Conservation (phyloP, 2,888 invertebrate species). For the Slavum lentiscoides region DNA sequence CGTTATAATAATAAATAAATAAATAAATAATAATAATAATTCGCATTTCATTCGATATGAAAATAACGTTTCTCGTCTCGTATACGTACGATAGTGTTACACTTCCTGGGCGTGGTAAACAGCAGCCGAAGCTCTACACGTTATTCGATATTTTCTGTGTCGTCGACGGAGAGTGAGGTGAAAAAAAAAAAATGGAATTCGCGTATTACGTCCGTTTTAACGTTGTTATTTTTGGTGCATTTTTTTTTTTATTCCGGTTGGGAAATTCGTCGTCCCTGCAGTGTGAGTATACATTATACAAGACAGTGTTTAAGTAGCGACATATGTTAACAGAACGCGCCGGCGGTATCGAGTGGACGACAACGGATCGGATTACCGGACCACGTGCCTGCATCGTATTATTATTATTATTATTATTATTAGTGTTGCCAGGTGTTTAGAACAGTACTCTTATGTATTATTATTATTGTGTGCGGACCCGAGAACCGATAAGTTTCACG, state of each 20-base stretch:
- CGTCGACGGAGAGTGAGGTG: not conserved
- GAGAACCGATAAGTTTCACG: conserved; percentile 6
- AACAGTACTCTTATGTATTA: not conserved
- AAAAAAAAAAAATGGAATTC: not conserved
- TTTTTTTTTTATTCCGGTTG: not conserved
- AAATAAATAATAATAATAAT: not conserved
- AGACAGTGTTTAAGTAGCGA: conserved; percentile 20
- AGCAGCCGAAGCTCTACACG: too few species aligned
- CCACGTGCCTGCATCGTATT: not conserved
- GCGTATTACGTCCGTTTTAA: not conserved
- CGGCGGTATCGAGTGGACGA: conserved; percentile 37
- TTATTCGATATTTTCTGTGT: conserved; percentile 31
- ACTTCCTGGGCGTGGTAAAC: conserved; percentile 12
- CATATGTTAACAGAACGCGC: conserved; percentile 30
- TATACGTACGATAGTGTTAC: not conserved
- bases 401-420: not conserved
- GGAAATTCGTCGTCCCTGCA: conserved; percentile 2
- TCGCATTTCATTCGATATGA: not conserved
- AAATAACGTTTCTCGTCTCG: not conserved
- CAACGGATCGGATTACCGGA: conserved; percentile 43
- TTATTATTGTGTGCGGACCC: not conserved
- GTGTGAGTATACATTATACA: too few species aligned
- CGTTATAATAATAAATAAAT: not conserved
- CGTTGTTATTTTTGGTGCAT: not conserved
- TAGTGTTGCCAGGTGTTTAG: conserved; percentile 29